Evolutionary conservation across 2,888 invertebrate species (phyloP), one percentile per base, ranked within the genome.

Genomic region (Melanostoma scalare): DNA sequence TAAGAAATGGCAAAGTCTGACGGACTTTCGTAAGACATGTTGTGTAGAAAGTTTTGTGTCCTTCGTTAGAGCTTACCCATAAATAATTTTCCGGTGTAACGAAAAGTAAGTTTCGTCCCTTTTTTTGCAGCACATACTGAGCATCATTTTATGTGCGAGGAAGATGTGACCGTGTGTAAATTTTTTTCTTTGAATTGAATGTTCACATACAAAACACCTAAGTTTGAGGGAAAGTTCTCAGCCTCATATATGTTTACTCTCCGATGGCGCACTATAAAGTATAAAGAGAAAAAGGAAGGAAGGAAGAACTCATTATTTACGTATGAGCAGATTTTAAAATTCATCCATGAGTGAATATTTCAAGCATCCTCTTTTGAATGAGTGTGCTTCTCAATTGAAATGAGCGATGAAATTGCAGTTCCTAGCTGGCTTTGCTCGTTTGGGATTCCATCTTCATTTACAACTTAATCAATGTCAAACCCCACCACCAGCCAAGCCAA

Each of bases 271-370:
- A 65, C 6, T 30, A 56, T 10, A 31, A 42, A 50, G 9, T n/a
- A n/a, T n/a, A n/a, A n/a, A 5, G 30, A 5, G 10, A 2, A 31
- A 9, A 52, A 31, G 48, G 20, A 68, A 42, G 58, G 53, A 58
- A 50, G 44, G 60, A 63, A 61, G 53, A 61, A 68, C 4, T 68
- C 68, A 82, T 77, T 77, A 81, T 68, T 73, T 61, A 77, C 72
- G 68, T 61, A 44, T 52, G 58, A 81, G 42, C 33, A 40, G 60
- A 67, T 60, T 67, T 38, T 42, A 60, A 42, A 52, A 65, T 53
- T 44, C 65, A 71, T 48, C 65, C 65, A 50, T 40, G 58, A 46
- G 76, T 53, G 71, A 48, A 67, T 52, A 50, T 50, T 63, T 36
- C 9, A 53, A 71, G 63, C 52, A 35, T 65, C 40, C 46, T 56